A percentile compares a stretch with the other conserved stretches of the same genome.
These are phyloP conservation scores for Pandemis corylana DNA, from an alignment of 2,888 invertebrate genomes.

Conservation along the genomic window DNA sequence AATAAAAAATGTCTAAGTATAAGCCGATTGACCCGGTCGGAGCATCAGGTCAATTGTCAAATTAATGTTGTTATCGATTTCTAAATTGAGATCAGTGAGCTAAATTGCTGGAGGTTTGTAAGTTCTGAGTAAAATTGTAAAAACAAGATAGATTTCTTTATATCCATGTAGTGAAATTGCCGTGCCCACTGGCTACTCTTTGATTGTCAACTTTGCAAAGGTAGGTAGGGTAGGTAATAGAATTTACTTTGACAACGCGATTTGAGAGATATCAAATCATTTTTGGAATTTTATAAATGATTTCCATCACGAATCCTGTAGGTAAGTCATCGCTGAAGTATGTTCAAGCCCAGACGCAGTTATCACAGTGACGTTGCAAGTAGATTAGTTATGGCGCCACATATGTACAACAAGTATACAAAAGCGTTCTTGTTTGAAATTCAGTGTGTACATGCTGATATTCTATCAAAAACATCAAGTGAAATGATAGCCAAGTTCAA, in stretches of 20 bases:
- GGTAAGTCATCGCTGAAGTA: conserved; percentile 2
- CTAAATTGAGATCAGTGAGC: background rate
- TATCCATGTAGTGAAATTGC: background rate
- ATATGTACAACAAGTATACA: background rate
- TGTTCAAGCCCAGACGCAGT: background rate
- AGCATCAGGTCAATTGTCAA: conserved; percentile 1
- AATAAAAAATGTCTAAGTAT: background rate
- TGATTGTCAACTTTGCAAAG: too few relatives aligned
- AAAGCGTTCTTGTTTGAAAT: conserved; percentile 9
- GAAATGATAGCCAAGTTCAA: too few relatives aligned
- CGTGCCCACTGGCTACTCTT: too few relatives aligned
- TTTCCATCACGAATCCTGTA: background rate
- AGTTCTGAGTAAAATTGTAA: background rate
- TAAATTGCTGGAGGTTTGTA: background rate
- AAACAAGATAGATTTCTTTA: background rate
- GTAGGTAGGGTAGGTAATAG: too few relatives aligned
- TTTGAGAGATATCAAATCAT: background rate
- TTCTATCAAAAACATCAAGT: too few relatives aligned
- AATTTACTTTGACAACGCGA: too few relatives aligned
- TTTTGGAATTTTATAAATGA: background rate
- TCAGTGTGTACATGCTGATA: conserved; percentile 12
- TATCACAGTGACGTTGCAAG: background rate
- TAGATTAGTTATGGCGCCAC: conserved; percentile 10
- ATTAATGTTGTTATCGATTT: background rate
- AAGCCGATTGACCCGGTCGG: conserved; percentile 1